Evolutionary conservation across 2,888 invertebrate species (phyloP).

Genomic region (Thereva nobilitata): DNA sequence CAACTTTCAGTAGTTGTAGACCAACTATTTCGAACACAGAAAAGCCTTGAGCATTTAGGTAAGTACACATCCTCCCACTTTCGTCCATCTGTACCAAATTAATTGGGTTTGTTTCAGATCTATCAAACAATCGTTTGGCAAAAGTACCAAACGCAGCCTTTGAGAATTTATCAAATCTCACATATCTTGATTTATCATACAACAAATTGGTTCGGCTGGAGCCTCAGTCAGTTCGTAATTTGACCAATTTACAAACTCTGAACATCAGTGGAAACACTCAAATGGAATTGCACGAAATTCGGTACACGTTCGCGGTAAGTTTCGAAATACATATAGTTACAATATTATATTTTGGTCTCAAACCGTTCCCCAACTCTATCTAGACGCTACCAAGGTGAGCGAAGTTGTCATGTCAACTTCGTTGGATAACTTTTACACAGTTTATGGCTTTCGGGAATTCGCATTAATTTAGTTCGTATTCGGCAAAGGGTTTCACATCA

Average conservation of each 20-base stretch:
- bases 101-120: conserved; percentile 50
- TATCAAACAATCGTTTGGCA: conserved; percentile 75
- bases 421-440: too few species aligned
- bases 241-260: conserved; percentile 64
- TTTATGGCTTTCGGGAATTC: too few species aligned
- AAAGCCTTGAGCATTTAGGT: conserved; percentile 56
- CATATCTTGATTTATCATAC: conserved; percentile 73
- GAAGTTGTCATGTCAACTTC: too few species aligned
- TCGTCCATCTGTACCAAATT: conserved; percentile 1
- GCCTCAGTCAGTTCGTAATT: conserved; percentile 59
- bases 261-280: conserved; percentile 70
- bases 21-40: conserved; percentile 65
- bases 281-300: conserved; percentile 56
- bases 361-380: background rate
- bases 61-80: conserved; percentile 12
- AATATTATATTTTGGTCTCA: too few species aligned
- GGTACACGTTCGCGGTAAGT: conserved; percentile 55
- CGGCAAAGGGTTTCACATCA: too few species aligned
- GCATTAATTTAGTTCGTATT: too few species aligned
- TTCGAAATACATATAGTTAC: conserved; percentile 43
- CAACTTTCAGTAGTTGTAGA: conserved; percentile 75
- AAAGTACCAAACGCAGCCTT: conserved; percentile 76
- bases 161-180: conserved; percentile 69
- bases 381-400: background rate
- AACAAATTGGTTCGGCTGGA: conserved; percentile 75